These are phyloP conservation scores for Muscicapa comitata DNA, from an alignment of 2,797 vertebrate genomes.

Conservation along the genomic window DNA sequence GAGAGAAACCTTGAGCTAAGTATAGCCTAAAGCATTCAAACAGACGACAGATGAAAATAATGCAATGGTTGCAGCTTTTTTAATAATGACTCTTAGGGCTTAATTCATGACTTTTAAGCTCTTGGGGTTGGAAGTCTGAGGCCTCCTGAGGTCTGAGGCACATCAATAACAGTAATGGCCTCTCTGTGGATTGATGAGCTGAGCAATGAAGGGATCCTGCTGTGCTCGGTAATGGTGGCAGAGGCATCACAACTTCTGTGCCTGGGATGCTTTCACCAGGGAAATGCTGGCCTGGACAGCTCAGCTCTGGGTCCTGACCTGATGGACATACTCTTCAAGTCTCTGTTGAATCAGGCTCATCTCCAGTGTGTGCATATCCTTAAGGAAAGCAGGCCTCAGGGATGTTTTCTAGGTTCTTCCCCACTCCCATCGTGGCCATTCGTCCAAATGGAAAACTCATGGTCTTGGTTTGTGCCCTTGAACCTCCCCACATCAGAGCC, in stretches of 20 bases:
- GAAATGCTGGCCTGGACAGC: neutral
- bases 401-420: neutral
- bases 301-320: neutral
- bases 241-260: neutral
- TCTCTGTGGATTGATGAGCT: conserved; percentile 8
- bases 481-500: neutral
- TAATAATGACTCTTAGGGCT: conserved; percentile 36
- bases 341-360: accelerated
- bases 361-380: neutral
- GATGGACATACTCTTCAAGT: accelerated
- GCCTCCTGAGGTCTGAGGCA: conserved; percentile 25
- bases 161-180: conserved; percentile 41
- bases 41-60: conserved; percentile 50
- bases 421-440: accelerated
- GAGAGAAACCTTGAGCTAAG: conserved; percentile 52
- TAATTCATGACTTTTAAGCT: conserved; percentile 39
- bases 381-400: neutral
- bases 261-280: neutral
- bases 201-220: neutral
- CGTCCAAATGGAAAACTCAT: accelerated
- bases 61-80: conserved; percentile 30
- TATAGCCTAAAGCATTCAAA: conserved; percentile 52
- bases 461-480: neutral
- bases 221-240: neutral
- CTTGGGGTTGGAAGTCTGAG: conserved; percentile 9